Evolutionary conservation across 2,113 vertebrate genomes (phyloP).

Genomic region (Lonchura striata): DNA sequence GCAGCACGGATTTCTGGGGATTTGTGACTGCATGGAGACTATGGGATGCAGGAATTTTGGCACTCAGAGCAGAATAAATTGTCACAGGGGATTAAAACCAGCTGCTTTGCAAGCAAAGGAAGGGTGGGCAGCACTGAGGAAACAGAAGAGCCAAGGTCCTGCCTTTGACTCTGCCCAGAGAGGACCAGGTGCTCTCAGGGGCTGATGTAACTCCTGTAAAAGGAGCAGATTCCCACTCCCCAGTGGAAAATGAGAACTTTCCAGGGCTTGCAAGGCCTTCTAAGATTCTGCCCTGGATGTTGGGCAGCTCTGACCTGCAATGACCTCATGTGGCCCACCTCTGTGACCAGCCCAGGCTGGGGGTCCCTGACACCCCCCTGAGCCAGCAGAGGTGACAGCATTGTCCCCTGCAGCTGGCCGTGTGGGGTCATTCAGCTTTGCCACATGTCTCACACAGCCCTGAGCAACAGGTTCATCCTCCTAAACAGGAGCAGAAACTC

Average conservation of each 20-base stretch:
- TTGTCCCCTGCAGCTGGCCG: background rate
- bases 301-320: background rate
- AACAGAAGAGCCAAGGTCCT: background rate
- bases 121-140: background rate
- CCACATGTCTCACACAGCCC: background rate
- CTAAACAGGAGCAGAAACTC: background rate
- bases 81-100: background rate
- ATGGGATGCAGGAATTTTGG: background rate
- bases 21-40: background rate
- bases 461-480: background rate
- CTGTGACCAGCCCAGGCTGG: background rate
- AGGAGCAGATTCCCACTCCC: background rate
- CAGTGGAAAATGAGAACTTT: too few species aligned
- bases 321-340: background rate
- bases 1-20: background rate
- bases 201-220: background rate
- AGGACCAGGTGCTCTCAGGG: background rate
- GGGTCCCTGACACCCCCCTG: background rate
- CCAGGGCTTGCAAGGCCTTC: too few species aligned
- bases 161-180: background rate
- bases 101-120: background rate
- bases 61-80: background rate
- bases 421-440: background rate
- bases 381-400: background rate
- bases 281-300: background rate